Percentiles rank a stretch among this genome's conserved stretches.
phyloP scores from a whole-genome alignment of 2,113 vertebrate genomes.

The Rhea americana region DNA sequence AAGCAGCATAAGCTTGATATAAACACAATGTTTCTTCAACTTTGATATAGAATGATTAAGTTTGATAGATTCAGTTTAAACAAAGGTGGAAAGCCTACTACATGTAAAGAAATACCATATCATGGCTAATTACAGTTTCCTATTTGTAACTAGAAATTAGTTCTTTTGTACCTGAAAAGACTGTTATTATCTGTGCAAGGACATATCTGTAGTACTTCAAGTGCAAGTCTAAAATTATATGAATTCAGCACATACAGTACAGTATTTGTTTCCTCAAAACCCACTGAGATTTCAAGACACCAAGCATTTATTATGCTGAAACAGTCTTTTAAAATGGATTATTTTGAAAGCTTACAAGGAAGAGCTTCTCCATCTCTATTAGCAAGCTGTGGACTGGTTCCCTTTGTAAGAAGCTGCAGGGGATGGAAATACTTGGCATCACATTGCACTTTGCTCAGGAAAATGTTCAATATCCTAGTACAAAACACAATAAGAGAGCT shows the following conservation, averaged over 20 bases:
- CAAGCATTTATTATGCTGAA: conserved; percentile 74
- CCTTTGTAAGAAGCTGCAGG: conserved; percentile 78
- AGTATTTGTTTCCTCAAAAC: conserved; percentile 53
- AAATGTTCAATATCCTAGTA: conserved; percentile 67
- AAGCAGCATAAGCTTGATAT: background rate
- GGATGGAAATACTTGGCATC: conserved; percentile 77
- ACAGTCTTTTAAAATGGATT: conserved; percentile 67
- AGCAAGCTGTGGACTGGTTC: conserved; percentile 61
- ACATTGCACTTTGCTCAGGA: conserved; percentile 75
- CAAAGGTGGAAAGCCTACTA: background rate
- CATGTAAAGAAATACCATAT: background rate
- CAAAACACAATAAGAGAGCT: conserved; percentile 72
- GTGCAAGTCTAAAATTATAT: conserved; percentile 35
- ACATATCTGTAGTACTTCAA: conserved; percentile 23
- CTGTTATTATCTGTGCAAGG: conserved; percentile 42
- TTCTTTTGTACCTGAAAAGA: conserved; percentile 22
- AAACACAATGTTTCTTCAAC: conserved; percentile 9
- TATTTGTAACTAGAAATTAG: conserved; percentile 7
- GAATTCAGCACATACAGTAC: conserved; percentile 44
- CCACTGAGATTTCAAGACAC: conserved; percentile 62
- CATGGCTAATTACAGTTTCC: background rate
- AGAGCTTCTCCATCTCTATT: conserved; percentile 69
- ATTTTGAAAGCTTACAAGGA: conserved; percentile 63
- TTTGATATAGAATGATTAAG: background rate
- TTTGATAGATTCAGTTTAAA: background rate